phyloP scores from a whole-genome alignment of 1,140 invertebrate genomes.

The Magallana gigas region DNA sequence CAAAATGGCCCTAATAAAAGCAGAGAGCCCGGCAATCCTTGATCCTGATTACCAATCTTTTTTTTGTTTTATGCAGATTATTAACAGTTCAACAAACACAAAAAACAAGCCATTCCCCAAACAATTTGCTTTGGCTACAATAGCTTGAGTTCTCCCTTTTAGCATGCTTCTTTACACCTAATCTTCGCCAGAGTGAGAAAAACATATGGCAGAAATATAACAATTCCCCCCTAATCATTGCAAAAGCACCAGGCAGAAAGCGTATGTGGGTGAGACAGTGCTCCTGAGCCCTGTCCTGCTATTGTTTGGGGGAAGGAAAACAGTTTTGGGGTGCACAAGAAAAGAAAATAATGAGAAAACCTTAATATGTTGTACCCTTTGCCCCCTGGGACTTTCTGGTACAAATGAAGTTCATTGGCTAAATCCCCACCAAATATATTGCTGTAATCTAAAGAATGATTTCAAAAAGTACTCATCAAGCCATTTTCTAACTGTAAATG shows the following conservation, averaged over 20 bases:
- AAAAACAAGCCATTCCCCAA: conserved; percentile 23
- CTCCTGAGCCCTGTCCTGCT: not conserved
- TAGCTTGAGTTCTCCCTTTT: conserved; percentile 15
- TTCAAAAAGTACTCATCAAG: no score
- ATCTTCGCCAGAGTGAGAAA: conserved; percentile 26
- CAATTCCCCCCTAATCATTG: conserved; percentile 34
- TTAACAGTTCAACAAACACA: conserved; percentile 35
- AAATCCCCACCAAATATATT: not conserved
- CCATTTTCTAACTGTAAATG: no score
- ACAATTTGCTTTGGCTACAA: conserved; percentile 37
- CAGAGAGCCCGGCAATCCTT: not conserved
- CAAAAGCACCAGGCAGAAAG: conserved; percentile 24
- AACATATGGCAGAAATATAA: conserved; percentile 34
- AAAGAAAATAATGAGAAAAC: conserved; percentile 34
- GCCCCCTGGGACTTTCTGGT: conserved; percentile 38
- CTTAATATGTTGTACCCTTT: conserved; percentile 32
- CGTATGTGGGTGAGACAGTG: not conserved
- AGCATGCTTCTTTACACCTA: conserved; percentile 37
- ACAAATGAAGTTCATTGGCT: conserved; percentile 51
- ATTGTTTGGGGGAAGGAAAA: conserved; percentile 23
- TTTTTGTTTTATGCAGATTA: conserved; percentile 30
- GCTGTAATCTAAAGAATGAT: no score
- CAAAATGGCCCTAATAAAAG: not conserved
- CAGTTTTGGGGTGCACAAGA: conserved; percentile 36
- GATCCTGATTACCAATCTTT: conserved; percentile 24